Conservation (phyloP, 2,888 invertebrate genomes). For the Apodemia zela region DNA sequence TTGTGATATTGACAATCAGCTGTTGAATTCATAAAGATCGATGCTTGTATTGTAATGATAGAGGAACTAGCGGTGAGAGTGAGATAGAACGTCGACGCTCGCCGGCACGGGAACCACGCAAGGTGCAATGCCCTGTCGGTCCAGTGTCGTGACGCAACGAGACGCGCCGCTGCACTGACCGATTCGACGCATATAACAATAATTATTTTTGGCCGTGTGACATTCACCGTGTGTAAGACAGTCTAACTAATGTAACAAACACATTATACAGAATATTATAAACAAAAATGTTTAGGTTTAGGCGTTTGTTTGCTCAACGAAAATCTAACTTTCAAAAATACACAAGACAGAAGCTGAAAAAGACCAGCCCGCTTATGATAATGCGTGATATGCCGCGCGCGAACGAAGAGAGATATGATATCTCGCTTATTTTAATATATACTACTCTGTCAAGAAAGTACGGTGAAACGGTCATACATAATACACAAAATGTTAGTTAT, state of each 20-base stretch:
- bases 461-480: no score
- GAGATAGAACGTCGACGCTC: constrained; percentile 31
- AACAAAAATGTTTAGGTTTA: neutral
- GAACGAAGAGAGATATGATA: no score
- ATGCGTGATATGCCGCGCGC: no score
- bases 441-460: no score
- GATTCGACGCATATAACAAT: constrained; percentile 45
- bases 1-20: constrained; percentile 56
- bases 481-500: no score
- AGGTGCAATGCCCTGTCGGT: constrained; percentile 72
- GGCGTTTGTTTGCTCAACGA: constrained; percentile 11
- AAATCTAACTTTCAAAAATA: no score
- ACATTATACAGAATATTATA: neutral
- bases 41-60: constrained; percentile 43
- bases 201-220: constrained; percentile 70
- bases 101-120: constrained; percentile 41
- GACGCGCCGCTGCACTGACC: constrained; percentile 64
- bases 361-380: no score
- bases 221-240: constrained; percentile 57
- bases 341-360: no score
- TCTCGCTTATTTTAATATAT: no score
- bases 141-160: constrained; percentile 72
- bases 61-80: constrained; percentile 38
- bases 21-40: constrained; percentile 60
- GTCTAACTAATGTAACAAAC: constrained; percentile 34